phyloP scores from a whole-genome alignment of 1,140 invertebrate species.

The Caerostris extrusa region DNA sequence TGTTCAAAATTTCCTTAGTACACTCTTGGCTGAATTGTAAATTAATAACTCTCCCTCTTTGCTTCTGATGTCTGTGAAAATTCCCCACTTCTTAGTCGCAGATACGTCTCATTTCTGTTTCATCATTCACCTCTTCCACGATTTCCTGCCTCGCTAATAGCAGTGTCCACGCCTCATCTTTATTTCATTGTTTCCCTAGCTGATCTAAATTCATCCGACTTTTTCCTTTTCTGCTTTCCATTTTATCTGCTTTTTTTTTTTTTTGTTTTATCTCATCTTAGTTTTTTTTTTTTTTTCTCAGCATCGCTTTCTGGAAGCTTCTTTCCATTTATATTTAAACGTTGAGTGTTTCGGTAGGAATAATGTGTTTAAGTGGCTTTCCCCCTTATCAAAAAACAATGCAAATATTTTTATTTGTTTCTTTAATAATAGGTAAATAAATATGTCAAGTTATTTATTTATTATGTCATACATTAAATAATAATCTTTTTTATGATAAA shows the following conservation, averaged over 20 bases:
- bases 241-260: neutral
- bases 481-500: no score
- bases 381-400: no score
- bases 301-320: neutral
- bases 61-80: neutral
- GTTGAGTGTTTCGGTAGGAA: neutral
- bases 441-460: no score
- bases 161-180: slow-evolving; percentile 29
- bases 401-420: no score
- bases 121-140: slow-evolving; percentile 11
- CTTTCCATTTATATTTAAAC: neutral
- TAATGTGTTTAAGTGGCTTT: no score
- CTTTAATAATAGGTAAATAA: no score
- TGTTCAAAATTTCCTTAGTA: neutral
- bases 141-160: slow-evolving; percentile 28
- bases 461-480: no score
- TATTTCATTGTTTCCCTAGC: slow-evolving; percentile 24
- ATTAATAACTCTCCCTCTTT: neutral
- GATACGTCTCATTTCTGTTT: slow-evolving; percentile 1
- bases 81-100: neutral
- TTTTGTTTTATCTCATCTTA: neutral
- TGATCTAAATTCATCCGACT: slow-evolving; percentile 21
- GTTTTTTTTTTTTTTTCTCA: neutral
- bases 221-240: neutral
- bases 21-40: neutral